Percentiles rank a stretch among this genome's conserved stretches.
phyloP scores from a whole-genome alignment of 2,888 invertebrate genomes.

The Gymnoscelis rufifasciata region DNA sequence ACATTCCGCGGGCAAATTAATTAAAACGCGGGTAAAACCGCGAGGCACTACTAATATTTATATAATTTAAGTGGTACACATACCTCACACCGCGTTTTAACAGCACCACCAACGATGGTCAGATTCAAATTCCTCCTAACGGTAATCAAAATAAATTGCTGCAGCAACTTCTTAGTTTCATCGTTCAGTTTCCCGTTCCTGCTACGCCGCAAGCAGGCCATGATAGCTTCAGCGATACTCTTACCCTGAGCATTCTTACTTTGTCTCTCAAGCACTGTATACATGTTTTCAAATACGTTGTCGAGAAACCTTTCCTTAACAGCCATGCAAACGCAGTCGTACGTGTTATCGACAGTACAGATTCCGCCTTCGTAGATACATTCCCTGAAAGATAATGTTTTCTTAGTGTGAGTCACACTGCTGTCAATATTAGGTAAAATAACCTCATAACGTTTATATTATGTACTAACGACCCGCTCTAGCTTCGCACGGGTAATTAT shows the following conservation, averaged over 20 bases:
- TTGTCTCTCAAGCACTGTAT: slow-evolving; percentile 55
- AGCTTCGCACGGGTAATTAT: too few relatives aligned
- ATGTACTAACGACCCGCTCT: too few relatives aligned
- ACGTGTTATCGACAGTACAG: slow-evolving; percentile 42
- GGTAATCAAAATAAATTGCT: slow-evolving; percentile 55
- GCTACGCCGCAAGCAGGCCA: slow-evolving; percentile 52
- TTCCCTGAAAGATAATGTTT: slow-evolving; percentile 30
- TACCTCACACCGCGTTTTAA: slow-evolving; percentile 69
- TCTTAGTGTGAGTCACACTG: too few relatives aligned
- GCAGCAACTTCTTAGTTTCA: slow-evolving; percentile 49
- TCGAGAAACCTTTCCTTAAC: slow-evolving; percentile 60
- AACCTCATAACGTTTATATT: too few relatives aligned
- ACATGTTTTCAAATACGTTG: slow-evolving; percentile 71
- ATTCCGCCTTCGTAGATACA: slow-evolving; percentile 44
- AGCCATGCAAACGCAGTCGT: slow-evolving; percentile 57
- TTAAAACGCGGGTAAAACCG: too few relatives aligned
- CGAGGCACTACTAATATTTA: too few relatives aligned
- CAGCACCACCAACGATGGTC: slow-evolving; percentile 67
- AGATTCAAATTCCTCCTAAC: slow-evolving; percentile 64
- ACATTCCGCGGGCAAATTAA: too few relatives aligned
- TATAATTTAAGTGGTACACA: background rate
- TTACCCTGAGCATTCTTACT: slow-evolving; percentile 48
- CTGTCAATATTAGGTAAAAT: too few relatives aligned
- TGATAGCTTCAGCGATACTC: slow-evolving; percentile 50
- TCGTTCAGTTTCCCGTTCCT: slow-evolving; percentile 61